These are phyloP conservation scores for Xiphias gladius DNA, from an alignment of 2,113 vertebrate genomes.

Conservation along the genomic window DNA sequence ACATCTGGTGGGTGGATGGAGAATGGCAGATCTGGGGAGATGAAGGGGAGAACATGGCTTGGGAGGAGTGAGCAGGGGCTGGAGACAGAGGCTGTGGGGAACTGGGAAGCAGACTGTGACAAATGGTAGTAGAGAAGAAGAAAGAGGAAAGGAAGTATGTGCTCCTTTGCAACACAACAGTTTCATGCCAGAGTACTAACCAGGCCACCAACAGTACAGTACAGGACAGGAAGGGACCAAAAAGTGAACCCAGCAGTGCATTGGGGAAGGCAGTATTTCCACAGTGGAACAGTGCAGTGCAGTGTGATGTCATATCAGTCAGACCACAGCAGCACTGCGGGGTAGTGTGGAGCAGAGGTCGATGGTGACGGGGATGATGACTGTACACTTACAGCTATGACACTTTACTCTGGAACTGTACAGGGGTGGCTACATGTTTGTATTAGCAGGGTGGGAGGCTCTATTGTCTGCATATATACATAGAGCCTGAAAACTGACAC, in stretches of 20 bases:
- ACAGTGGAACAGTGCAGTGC: conserved; percentile 59
- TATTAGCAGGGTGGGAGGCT: conserved; percentile 43
- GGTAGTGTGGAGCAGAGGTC: conserved; percentile 57
- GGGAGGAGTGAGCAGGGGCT: too few relatives aligned
- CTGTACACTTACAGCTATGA: conserved; percentile 69
- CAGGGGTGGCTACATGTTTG: conserved; percentile 54
- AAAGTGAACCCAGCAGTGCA: neutral
- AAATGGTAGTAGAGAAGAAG: neutral
- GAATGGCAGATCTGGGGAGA: too few relatives aligned
- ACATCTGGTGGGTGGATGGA: too few relatives aligned
- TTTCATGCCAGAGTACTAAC: neutral
- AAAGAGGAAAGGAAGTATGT: neutral
- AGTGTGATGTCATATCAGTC: conserved; percentile 46
- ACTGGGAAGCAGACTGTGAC: too few relatives aligned
- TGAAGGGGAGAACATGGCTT: too few relatives aligned
- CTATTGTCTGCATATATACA: conserved; percentile 13
- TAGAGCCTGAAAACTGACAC: conserved; percentile 6
- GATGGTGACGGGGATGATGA: conserved; percentile 70
- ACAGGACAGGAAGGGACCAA: neutral
- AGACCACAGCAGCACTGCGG: conserved; percentile 59
- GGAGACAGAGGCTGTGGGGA: too few relatives aligned
- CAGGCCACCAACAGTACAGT: neutral
- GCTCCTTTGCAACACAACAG: neutral
- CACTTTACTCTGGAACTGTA: conserved; percentile 69
- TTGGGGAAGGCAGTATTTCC: conserved; percentile 45